Percentiles rank a stretch among this genome's conserved stretches.
Evolutionary conservation across 2,113 vertebrate genomes (phyloP).

Genomic region (Plestiodon gilberti): DNA sequence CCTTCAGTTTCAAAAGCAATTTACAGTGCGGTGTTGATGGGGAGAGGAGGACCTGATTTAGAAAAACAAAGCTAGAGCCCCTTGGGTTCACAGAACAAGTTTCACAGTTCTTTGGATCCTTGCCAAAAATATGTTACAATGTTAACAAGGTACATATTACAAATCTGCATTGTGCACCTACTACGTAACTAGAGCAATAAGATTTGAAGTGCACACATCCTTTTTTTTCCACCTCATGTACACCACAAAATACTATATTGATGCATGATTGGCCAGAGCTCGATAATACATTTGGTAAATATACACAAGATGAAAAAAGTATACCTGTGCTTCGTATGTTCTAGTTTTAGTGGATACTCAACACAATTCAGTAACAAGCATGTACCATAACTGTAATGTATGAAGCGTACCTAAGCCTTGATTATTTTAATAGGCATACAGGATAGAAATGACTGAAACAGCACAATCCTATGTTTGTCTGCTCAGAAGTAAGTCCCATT

Average conservation of each 20-base stretch:
- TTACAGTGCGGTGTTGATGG: not conserved
- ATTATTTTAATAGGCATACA: not conserved
- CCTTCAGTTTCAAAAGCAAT: not conserved
- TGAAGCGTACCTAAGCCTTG: not conserved
- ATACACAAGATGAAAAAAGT: not conserved
- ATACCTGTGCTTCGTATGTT: not conserved
- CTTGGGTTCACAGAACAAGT: not conserved
- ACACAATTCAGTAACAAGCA: not conserved
- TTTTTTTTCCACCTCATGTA: not conserved
- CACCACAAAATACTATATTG: not conserved
- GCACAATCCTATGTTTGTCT: too few species aligned
- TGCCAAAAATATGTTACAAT: not conserved
- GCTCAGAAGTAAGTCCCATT: too few species aligned
- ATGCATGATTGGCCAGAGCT: not conserved
- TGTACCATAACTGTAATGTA: not conserved
- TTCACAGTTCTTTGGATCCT: not conserved
- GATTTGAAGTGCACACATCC: not conserved
- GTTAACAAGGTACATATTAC: not conserved
- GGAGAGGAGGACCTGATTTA: not conserved
- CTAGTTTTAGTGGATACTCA: not conserved
- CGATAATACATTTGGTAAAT: too few species aligned
- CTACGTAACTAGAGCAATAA: too few species aligned
- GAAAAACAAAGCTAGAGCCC: not conserved
- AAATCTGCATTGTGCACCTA: not conserved
- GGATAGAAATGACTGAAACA: not conserved